A percentile compares a stretch with the other conserved stretches of the same genome.
Evolutionary conservation across 2,888 invertebrate species (phyloP).

Genomic region (Caenorhabditis japonica): DNA sequence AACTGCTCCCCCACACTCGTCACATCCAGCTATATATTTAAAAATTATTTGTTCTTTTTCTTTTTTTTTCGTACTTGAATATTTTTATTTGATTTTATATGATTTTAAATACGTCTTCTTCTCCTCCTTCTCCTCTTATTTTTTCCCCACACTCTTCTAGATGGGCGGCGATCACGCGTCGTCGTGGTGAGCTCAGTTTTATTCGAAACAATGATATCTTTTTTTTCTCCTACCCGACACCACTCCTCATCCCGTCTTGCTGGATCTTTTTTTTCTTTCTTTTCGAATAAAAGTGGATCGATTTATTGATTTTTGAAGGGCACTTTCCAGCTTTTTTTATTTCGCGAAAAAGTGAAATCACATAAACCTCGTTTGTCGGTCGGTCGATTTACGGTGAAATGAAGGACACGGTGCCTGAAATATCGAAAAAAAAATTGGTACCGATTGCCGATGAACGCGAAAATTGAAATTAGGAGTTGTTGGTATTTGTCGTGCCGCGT

Average conservation of each 20-base stretch:
- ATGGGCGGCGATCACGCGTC: no score
- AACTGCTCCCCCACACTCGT: background rate
- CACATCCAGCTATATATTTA: background rate
- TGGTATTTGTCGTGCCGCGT: no score
- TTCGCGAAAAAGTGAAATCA: no score
- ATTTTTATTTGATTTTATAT: constrained; percentile 1
- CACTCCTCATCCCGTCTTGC: background rate
- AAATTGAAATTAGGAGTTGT: no score
- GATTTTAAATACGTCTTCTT: background rate
- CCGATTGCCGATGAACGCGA: no score
- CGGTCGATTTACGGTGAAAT: background rate
- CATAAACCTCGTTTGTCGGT: no score
- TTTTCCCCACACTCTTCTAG: background rate
- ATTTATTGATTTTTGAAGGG: no score
- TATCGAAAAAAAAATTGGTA: no score
- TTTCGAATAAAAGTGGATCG: no score
- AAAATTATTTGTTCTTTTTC: background rate
- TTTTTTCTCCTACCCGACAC: background rate
- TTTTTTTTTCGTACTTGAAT: background rate
- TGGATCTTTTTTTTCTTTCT: constrained; percentile 6
- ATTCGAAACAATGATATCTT: constrained; percentile 15
- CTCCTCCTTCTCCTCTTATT: background rate
- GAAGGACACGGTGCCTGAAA: no score
- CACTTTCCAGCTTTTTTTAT: no score
- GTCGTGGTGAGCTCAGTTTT: no score